A percentile compares a stretch with the other conserved stretches of the same genome.
phyloP scores from a whole-genome alignment of 2,113 vertebrate species.

The Anguilla rostrata region DNA sequence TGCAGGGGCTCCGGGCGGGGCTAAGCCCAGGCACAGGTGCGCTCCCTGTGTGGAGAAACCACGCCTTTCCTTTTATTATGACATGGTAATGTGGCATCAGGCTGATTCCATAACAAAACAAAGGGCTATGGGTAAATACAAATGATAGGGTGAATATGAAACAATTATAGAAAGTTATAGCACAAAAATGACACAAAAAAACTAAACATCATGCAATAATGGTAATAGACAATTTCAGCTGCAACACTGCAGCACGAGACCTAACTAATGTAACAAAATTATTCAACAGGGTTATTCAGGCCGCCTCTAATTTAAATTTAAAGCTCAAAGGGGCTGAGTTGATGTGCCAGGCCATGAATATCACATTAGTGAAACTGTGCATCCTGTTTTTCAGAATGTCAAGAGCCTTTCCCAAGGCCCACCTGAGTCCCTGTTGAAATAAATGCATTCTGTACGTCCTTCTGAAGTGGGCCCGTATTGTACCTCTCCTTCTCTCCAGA shows the following conservation, averaged over 20 bases:
- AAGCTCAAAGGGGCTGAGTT: background rate
- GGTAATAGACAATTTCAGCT: background rate
- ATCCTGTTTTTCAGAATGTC: background rate
- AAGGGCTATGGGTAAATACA: background rate
- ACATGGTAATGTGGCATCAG: too few species aligned
- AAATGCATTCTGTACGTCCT: background rate
- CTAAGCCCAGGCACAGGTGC: constrained; percentile 63
- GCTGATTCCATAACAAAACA: too few species aligned
- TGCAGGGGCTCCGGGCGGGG: constrained; percentile 68
- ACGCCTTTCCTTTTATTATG: background rate
- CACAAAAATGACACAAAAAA: background rate
- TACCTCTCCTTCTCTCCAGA: background rate
- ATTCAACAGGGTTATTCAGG: background rate
- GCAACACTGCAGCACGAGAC: background rate
- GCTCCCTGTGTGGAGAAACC: background rate
- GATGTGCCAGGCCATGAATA: background rate
- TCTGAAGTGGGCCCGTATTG: background rate
- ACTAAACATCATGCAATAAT: background rate
- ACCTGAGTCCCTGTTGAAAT: background rate
- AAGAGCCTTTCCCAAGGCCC: background rate
- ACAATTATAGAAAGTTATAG: background rate
- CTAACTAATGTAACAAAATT: background rate
- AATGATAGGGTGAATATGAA: background rate
- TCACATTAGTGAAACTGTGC: background rate
- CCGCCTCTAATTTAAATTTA: background rate